Conservation (phyloP, 2,888 invertebrate species). For the Conomelus anceps region DNA sequence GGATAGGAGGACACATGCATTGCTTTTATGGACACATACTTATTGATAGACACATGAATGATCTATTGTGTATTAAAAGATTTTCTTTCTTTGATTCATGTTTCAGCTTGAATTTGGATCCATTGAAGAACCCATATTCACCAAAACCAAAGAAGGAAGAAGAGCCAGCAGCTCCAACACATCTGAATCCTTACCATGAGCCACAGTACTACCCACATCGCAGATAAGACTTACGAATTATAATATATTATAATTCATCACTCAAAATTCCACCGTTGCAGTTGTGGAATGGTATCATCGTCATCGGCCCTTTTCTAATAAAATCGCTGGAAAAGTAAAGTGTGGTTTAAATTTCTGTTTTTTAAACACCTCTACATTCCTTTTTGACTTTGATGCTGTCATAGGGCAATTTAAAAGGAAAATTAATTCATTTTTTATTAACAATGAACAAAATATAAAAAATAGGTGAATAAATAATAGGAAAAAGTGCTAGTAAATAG, state of each 20-base stretch:
- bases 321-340: not conserved
- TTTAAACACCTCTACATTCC: too few species aligned
- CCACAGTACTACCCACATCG: not conserved
- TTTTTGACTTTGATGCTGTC: too few species aligned
- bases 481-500: too few species aligned
- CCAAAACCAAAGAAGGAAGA: slow-evolving; percentile 63
- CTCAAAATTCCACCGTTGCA: not conserved
- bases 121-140: slow-evolving; percentile 70
- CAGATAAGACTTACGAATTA: not conserved
- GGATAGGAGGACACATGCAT: too few species aligned
- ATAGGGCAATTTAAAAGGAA: too few species aligned
- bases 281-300: not conserved
- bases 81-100: slow-evolving; percentile 21
- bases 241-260: not conserved
- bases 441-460: too few species aligned
- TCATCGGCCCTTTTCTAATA: not conserved
- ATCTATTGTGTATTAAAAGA: too few species aligned
- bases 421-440: too few species aligned
- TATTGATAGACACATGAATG: too few species aligned
- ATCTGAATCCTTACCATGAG: not conserved
- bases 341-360: too few species aligned
- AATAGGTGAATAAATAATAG: too few species aligned
- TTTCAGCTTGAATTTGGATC: slow-evolving; percentile 67
- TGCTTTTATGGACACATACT: too few species aligned
- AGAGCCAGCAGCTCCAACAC: slow-evolving; percentile 31